Base-by-base conservation (phyloP, 2,888 invertebrate genomes). In the Scaptomyza polygonia region DNA sequence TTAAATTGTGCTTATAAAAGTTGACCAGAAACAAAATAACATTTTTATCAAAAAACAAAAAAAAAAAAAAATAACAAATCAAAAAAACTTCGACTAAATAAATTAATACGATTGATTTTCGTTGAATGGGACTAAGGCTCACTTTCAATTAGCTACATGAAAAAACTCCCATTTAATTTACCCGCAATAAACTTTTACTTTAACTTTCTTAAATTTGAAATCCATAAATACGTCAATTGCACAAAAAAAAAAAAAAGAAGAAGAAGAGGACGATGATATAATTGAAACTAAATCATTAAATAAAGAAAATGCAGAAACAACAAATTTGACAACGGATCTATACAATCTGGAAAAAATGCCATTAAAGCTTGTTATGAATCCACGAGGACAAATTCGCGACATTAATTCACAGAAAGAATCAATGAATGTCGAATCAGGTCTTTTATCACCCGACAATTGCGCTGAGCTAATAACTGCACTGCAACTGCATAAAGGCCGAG, bases 401-500 rank as follows among this genome's bases (percentile, higher is more conserved):
- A 93, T 95, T 75, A 93, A 94, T 75, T 94, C 94, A 47, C 92
- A 95, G 45, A 93, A 94, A 73, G 94, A 94, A 65, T 95, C 95
- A 27, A 93, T 94, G 69, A 94, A 93, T 78, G 68, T 76, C 45
- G 94, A 95, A 81, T 91, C 94, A 43, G 92, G 93, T 47, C 93
- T 94, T n/a, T 90, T 95, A 75, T 95, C 95, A 49, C 96, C 95
- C 4, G 95, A 95, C 85, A 93, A 95, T 71, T 94, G 95, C 84
- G 95, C 96, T 86, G 95, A 95, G 91, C 94, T 97, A 77, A 96
- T 96, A 52, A 94, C 94, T 66, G 96, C 96, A 89, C 92, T 97
- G 65, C 95, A 96, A 90, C 94, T 95, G 70, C 95, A 95, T 61
- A 95, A 94, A 91, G 96, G 96, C 90, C 95, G 95, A 93, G 96